Percentiles rank a stretch among this genome's conserved stretches.
Conservation (phyloP, 2,797 vertebrate species). For the Halcyon leucocephala region DNA sequence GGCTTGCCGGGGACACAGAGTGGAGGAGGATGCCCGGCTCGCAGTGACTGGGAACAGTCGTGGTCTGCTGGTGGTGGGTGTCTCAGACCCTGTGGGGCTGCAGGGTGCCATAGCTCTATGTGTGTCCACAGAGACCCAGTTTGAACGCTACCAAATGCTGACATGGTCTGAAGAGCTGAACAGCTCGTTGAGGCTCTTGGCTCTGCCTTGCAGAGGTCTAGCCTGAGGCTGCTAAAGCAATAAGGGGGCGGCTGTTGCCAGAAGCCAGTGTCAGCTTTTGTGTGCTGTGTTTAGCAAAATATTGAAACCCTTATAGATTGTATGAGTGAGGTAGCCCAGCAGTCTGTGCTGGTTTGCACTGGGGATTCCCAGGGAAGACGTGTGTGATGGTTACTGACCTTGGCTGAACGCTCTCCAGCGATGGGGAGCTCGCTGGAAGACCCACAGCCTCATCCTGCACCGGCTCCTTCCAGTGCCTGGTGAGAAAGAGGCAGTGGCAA, state of each 20-base stretch:
- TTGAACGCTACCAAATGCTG: background rate
- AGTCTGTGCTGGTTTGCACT: background rate
- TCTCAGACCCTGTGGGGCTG: rapidly evolving
- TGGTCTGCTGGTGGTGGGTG: background rate
- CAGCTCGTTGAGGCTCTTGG: background rate
- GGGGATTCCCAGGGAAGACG: background rate
- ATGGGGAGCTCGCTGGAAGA: background rate
- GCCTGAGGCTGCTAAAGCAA: background rate
- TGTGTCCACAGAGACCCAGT: background rate
- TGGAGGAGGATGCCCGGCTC: rapidly evolving
- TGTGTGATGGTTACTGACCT: too few species aligned
- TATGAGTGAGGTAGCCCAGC: background rate
- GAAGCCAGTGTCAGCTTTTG: background rate
- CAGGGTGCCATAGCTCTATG: background rate
- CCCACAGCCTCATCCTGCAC: background rate
- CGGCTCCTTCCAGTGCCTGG: rapidly evolving
- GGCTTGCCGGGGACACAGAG: rapidly evolving
- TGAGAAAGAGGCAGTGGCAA: background rate
- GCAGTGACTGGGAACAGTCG: rapidly evolving
- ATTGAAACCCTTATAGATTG: background rate
- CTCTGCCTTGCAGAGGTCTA: background rate
- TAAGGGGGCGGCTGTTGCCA: background rate
- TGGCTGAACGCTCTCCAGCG: rapidly evolving
- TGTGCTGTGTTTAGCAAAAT: background rate
- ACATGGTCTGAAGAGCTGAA: background rate